phyloP scores from a whole-genome alignment of 1,140 invertebrate species.

The Aphidius gifuensis region DNA sequence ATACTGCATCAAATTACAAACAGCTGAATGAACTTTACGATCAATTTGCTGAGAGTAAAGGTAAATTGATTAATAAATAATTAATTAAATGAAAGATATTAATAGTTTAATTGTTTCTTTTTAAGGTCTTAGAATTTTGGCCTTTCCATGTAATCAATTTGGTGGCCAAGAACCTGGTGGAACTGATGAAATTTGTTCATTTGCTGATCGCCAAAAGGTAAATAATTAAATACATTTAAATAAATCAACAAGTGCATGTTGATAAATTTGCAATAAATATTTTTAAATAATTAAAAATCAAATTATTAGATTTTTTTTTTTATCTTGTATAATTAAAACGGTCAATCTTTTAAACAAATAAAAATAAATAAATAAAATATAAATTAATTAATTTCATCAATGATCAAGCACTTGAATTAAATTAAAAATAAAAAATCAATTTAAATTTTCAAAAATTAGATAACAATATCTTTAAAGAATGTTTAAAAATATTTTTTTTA shows the following conservation, averaged over 20 bases:
- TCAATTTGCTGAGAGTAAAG: slow-evolving; percentile 66
- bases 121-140: slow-evolving; percentile 71
- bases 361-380: neutral
- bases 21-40: slow-evolving; percentile 75
- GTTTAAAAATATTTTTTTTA: neutral
- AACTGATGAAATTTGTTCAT: slow-evolving; percentile 72
- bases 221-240: slow-evolving; percentile 52
- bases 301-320: neutral
- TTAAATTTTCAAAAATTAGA: too few species aligned
- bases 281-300: neutral
- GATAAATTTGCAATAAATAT: neutral
- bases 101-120: slow-evolving; percentile 14
- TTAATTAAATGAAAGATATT: neutral
- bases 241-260: slow-evolving; percentile 53
- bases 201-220: slow-evolving; percentile 68
- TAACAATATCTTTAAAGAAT: too few species aligned
- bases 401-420: too few species aligned
- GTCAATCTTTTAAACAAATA: neutral
- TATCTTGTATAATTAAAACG: neutral
- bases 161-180: slow-evolving; percentile 74
- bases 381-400: too few species aligned
- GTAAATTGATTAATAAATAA: slow-evolving; percentile 28
- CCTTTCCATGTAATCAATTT: slow-evolving; percentile 97
- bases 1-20: slow-evolving; percentile 78
- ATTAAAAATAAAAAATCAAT: too few species aligned